These are phyloP conservation scores for Phoxinus phoxinus DNA, from an alignment of 2,113 vertebrate genomes.

Conservation along the genomic window DNA sequence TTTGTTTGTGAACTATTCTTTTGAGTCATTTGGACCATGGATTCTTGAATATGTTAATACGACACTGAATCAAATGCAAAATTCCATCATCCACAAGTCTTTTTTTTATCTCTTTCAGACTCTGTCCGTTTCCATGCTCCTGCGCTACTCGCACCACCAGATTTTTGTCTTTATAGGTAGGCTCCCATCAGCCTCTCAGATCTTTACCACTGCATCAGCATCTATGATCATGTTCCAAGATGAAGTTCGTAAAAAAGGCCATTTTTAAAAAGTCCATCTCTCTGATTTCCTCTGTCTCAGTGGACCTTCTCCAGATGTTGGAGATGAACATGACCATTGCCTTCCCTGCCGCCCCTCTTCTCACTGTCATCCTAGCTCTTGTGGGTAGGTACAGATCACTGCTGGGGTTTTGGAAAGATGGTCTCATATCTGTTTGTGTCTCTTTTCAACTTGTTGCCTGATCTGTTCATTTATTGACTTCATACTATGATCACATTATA, in stretches of 20 bases:
- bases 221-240: not conserved
- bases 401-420: not conserved
- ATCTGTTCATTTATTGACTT: not conserved
- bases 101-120: constrained; percentile 75
- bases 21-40: not conserved
- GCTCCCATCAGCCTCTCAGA: constrained; percentile 47
- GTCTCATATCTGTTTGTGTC: not conserved
- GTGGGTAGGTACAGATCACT: constrained; percentile 82
- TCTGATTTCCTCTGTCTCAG: constrained; percentile 69
- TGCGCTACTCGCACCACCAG: constrained; percentile 97
- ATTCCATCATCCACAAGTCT: not conserved
- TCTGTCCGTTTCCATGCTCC: constrained; percentile 94
- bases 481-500: not conserved
- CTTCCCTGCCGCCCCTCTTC: constrained; percentile 94
- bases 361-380: constrained; percentile 96
- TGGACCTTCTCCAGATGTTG: constrained; percentile 97
- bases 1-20: not conserved
- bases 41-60: not conserved
- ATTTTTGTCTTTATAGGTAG: constrained; percentile 99
- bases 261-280: not conserved
- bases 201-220: not conserved
- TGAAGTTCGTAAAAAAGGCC: not conserved
- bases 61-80: constrained; percentile 2
- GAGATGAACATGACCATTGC: constrained; percentile 99
- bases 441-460: not conserved